Conservation (phyloP, 2,113 vertebrate species). For the Anser cygnoides region DNA sequence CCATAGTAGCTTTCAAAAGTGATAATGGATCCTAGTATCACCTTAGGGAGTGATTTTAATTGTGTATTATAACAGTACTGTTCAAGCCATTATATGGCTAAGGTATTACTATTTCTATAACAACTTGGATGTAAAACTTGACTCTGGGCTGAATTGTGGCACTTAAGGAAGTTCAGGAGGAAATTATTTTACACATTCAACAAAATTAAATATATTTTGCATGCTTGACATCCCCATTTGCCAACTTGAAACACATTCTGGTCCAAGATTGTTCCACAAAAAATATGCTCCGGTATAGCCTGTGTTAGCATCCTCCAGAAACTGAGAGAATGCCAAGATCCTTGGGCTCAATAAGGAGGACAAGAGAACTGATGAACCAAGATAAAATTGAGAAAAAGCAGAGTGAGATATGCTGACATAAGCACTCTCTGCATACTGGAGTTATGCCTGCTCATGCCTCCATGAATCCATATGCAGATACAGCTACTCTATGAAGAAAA, state of each 20-base stretch:
- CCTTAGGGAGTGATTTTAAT: conserved; percentile 21
- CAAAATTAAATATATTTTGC: background rate
- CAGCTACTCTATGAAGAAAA: background rate
- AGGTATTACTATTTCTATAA: conserved; percentile 13
- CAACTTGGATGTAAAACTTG: background rate
- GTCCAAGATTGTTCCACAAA: background rate
- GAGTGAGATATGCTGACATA: background rate
- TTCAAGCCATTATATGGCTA: background rate
- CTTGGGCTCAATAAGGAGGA: background rate
- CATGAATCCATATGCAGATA: background rate
- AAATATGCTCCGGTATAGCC: background rate
- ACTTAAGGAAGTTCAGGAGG: background rate
- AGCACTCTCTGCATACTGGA: accelerated
- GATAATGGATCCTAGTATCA: conserved; percentile 18
- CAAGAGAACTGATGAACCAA: background rate
- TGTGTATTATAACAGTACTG: background rate
- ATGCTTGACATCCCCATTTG: background rate
- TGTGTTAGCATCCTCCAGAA: background rate
- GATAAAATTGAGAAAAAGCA: background rate
- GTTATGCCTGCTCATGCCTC: background rate
- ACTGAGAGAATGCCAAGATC: background rate
- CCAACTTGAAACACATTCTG: background rate
- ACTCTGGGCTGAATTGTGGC: background rate
- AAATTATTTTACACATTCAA: background rate
- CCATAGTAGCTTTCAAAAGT: background rate